Conservation (phyloP, 2,888 invertebrate genomes). For the Agapostemon virescens region DNA sequence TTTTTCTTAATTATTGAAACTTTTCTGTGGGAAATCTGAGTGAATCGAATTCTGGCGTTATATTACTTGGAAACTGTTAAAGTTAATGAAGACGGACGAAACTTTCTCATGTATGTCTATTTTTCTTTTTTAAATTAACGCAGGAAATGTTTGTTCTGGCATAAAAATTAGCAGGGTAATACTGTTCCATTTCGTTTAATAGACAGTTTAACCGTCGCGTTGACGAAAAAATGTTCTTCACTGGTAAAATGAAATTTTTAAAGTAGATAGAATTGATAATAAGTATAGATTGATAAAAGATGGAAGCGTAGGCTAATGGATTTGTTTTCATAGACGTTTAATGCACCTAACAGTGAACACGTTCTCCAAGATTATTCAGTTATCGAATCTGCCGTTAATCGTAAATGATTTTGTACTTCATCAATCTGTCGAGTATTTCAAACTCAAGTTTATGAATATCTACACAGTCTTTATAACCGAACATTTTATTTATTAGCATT, state of each 20-base stretch:
- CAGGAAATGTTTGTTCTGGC: neutral
- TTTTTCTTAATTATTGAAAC: too few relatives aligned
- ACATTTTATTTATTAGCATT: too few relatives aligned
- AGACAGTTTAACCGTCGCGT: neutral
- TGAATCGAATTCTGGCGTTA: too few relatives aligned
- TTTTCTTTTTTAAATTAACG: neutral
- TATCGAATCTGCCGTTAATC: neutral
- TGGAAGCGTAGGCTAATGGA: too few relatives aligned
- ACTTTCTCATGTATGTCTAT: neutral
- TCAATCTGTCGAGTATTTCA: too few relatives aligned
- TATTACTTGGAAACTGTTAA: neutral
- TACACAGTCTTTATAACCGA: too few relatives aligned
- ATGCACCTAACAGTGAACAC: too few relatives aligned
- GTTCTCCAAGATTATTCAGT: neutral
- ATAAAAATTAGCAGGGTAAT: neutral
- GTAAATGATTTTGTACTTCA: too few relatives aligned
- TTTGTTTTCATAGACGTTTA: neutral
- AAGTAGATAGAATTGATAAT: neutral
- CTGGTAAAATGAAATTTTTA: neutral
- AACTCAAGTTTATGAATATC: too few relatives aligned
- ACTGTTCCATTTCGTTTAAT: too few relatives aligned
- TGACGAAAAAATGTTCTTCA: neutral
- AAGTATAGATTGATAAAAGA: too few relatives aligned
- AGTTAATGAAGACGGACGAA: neutral
- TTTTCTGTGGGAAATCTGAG: too few relatives aligned